These are phyloP conservation scores for Alitta virens DNA, from an alignment of 2,888 invertebrate species.

Conservation along the genomic window DNA sequence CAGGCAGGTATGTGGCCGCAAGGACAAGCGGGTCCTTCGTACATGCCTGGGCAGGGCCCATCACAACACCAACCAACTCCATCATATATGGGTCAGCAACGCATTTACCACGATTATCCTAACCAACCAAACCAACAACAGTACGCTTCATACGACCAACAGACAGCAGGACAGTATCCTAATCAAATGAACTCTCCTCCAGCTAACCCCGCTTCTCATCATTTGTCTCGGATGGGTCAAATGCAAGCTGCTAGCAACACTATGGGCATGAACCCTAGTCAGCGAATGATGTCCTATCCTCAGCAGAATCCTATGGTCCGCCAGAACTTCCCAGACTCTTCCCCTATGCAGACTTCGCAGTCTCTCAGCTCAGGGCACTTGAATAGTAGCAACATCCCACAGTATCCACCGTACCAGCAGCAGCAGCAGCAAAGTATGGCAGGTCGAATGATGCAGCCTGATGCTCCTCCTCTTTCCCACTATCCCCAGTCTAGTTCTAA, in stretches of 20 bases:
- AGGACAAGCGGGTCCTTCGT: background rate
- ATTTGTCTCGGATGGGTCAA: constrained; percentile 3
- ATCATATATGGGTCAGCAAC: background rate
- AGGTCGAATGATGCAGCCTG: constrained; percentile 21
- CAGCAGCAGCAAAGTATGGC: constrained; percentile 13
- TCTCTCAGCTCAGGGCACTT: background rate
- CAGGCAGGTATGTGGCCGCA: background rate
- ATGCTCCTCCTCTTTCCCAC: constrained; percentile 31
- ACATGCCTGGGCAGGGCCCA: constrained; percentile 15
- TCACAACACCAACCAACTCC: constrained; percentile 7
- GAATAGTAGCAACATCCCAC: constrained; percentile 5
- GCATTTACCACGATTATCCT: background rate
- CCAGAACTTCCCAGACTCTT: too few relatives aligned
- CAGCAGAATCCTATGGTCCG: background rate
- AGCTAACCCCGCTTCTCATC: background rate
- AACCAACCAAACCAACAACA: constrained; percentile 28
- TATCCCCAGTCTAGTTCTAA: constrained; percentile 37
- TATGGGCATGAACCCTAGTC: background rate
- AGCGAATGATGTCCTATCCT: constrained; percentile 7
- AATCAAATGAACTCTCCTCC: constrained; percentile 13
- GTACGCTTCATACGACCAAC: constrained; percentile 35
- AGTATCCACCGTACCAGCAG: constrained; percentile 5
- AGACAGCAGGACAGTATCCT: constrained; percentile 2
- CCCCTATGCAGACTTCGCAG: background rate
- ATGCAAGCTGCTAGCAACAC: background rate